Conservation (phyloP, 2,888 invertebrate genomes). For the Tetragonisca angustula region DNA sequence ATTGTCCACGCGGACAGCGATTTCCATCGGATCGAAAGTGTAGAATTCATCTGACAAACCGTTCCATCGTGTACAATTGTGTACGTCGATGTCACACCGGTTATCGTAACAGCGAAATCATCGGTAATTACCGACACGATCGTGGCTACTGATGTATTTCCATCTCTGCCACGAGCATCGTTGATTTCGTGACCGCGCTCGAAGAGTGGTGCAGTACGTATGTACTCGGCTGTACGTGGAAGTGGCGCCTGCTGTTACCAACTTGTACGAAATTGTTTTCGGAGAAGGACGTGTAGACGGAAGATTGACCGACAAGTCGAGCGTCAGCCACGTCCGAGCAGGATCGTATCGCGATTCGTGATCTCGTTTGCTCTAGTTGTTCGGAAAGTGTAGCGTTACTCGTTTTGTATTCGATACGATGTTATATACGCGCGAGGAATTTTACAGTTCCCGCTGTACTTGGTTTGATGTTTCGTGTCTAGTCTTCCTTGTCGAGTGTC, state of each 20-base stretch:
- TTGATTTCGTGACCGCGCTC: not conserved
- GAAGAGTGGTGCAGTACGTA: not conserved
- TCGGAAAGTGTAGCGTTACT: slow-evolving; percentile 10
- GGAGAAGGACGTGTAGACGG: not conserved
- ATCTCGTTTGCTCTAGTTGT: slow-evolving; percentile 8
- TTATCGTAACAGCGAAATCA: no score
- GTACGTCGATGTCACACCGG: no score
- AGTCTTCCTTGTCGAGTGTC: not conserved
- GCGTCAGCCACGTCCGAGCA: slow-evolving; percentile 9
- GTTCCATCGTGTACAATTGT: no score
- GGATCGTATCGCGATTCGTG: slow-evolving; percentile 16
- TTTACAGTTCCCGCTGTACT: not conserved
- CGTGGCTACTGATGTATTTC: not conserved
- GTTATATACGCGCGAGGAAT: not conserved
- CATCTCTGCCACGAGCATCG: not conserved
- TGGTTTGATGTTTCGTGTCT: not conserved
- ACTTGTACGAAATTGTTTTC: slow-evolving; percentile 5
- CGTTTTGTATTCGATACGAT: slow-evolving; percentile 16
- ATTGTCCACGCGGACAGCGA: slow-evolving; percentile 43
- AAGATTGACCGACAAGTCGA: slow-evolving; percentile 11
- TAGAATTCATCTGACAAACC: no score
- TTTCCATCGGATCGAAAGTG: no score
- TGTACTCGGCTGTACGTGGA: not conserved
- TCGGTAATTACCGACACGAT: not conserved
- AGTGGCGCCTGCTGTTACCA: not conserved